Evolutionary conservation across 2,113 vertebrate genomes (phyloP).

Genomic region (Platichthys stellatus): DNA sequence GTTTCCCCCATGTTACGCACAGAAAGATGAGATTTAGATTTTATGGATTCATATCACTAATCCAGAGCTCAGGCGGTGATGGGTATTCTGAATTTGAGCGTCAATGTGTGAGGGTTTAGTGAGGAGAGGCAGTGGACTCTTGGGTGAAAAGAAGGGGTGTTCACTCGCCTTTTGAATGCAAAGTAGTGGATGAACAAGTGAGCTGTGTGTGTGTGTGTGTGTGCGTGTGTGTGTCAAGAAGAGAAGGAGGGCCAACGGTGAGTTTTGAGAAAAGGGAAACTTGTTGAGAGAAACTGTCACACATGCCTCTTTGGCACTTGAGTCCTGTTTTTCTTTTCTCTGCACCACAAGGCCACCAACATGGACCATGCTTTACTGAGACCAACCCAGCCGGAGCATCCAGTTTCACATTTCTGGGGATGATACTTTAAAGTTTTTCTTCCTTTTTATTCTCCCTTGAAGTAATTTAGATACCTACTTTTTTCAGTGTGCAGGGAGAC

Average conservation of each 20-base stretch:
- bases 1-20: background rate
- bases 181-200: slow-evolving; percentile 82
- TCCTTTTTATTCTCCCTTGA: background rate
- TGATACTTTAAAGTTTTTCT: slow-evolving; percentile 22
- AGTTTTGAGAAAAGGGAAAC: slow-evolving; percentile 70
- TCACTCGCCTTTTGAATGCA: slow-evolving; percentile 84
- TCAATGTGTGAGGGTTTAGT: slow-evolving; percentile 51
- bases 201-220: slow-evolving; percentile 72
- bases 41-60: background rate
- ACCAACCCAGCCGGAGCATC: slow-evolving; percentile 28
- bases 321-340: slow-evolving; percentile 47
- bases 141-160: slow-evolving; percentile 77
- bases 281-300: slow-evolving; percentile 76
- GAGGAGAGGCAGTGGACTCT: slow-evolving; percentile 65
- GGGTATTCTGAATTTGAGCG: slow-evolving; percentile 53
- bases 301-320: slow-evolving; percentile 62
- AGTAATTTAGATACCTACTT: slow-evolving; percentile 66
- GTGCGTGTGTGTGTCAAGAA: slow-evolving; percentile 54
- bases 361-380: slow-evolving; percentile 38
- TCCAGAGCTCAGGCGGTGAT: background rate
- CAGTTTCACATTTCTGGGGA: slow-evolving; percentile 36
- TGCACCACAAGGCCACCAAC: slow-evolving; percentile 58
- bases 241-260: slow-evolving; percentile 63
- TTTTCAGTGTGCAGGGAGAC: slow-evolving; percentile 68
- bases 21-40: background rate